Evolutionary conservation across 2,797 vertebrate genomes (phyloP).

Genomic region (Macroramphosus scolopax): DNA sequence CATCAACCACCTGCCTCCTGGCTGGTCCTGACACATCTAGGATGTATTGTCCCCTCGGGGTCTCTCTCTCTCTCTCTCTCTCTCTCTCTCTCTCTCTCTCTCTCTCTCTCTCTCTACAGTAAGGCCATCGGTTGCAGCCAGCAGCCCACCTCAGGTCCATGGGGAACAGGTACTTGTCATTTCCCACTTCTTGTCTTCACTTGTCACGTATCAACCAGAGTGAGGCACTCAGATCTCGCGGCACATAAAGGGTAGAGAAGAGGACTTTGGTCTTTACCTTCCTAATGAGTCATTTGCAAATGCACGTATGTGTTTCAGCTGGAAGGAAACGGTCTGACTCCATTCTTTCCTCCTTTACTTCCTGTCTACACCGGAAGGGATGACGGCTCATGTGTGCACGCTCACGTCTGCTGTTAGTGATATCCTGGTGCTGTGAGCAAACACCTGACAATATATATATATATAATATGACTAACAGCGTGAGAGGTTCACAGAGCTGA

Average conservation of each 20-base stretch:
- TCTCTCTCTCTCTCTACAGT: conserved; percentile 32
- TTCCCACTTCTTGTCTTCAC: conserved; percentile 66
- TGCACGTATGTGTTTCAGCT: neutral
- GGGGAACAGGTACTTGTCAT: conserved; percentile 69
- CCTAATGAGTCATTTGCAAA: conserved; percentile 3
- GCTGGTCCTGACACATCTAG: conserved; percentile 61
- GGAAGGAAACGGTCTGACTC: neutral
- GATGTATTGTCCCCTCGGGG: conserved; percentile 43
- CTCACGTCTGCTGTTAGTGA: too few species aligned
- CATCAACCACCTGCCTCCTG: conserved; percentile 42
- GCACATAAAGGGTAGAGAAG: conserved; percentile 2
- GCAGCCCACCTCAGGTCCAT: conserved; percentile 44
- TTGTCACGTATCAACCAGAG: conserved; percentile 52
- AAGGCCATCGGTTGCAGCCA: conserved; percentile 67
- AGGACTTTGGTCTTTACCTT: conserved; percentile 1
- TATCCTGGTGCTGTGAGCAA: too few species aligned
- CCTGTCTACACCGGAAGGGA: too few species aligned
- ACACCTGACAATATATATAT: too few species aligned
- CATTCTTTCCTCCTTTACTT: too few species aligned
- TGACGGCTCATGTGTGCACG: too few species aligned
- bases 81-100: neutral
- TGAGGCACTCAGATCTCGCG: conserved; percentile 30
- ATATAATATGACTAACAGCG: too few species aligned
- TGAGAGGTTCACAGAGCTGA: too few species aligned
- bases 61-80: neutral